These are phyloP conservation scores for Neogale vison DNA, from an alignment of 2,113 vertebrate species.

Conservation along the genomic window DNA sequence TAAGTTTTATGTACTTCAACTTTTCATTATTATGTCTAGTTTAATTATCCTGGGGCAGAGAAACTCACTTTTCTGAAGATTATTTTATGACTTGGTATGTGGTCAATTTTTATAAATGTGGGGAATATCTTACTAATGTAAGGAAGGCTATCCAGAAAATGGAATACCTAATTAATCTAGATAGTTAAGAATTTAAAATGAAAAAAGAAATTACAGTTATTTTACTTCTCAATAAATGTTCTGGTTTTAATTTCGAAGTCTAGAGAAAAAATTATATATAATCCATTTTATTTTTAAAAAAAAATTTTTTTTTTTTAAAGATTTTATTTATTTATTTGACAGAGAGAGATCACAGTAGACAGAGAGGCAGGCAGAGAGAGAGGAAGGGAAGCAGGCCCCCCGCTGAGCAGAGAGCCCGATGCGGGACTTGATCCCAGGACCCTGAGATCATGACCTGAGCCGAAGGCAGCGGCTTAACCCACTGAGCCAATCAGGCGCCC, in stretches of 20 bases:
- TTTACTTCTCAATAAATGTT: neutral
- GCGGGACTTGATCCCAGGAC: no score
- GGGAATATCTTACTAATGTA: neutral
- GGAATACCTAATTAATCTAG: neutral
- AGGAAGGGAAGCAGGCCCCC: no score
- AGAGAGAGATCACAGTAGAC: no score
- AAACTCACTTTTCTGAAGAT: neutral
- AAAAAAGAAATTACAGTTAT: neutral
- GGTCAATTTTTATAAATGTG: neutral
- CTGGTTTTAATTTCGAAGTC: neutral
- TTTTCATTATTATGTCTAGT: neutral
- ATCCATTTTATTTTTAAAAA: neutral
- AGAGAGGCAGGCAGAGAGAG: no score
- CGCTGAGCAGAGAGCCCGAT: no score
- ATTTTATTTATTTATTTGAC: no score
- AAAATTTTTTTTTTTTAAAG: no score
- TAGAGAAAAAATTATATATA: neutral
- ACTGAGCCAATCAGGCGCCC: no score
- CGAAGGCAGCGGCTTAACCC: no score
- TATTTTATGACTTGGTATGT: neutral
- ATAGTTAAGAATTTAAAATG: neutral
- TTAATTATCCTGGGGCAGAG: neutral
- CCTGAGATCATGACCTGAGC: no score
- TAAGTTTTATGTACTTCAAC: neutral
- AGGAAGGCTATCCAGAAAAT: neutral